Evolutionary conservation across 2,888 invertebrate species (phyloP), one percentile per base, ranked within the genome.

Genomic region (Scotopteryx bipunctaria): DNA sequence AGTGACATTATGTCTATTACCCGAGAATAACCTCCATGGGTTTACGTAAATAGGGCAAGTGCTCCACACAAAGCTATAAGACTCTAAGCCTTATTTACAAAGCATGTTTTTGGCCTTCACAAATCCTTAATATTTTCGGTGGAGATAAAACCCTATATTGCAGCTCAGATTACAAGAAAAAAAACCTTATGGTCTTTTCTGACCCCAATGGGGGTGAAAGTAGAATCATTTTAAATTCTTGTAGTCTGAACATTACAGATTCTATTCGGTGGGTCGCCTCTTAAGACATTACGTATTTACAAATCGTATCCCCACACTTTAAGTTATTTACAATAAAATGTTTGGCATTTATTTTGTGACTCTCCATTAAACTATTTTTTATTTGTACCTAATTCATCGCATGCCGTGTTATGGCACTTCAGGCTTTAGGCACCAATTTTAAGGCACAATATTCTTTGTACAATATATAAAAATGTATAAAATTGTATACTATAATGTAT

Each of bases 301-400:
- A 64, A 57, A 69, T 71, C 73, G 78, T 77, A 76, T 71, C 73
- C 71, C 71, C 70, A 72, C 69, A 61, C 16, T 27, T 66, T 76
- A 76, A 64, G 70, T 66, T 77, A 74, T 82, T 67, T 70, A 73
- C 64, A 71, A 70, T 82, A 76, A 67, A 81, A 77, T 78, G 88
- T 89, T 89, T 89, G 89, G 88, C 86, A 88, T 90, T 77, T 83
- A 76, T 81, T 87, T 89, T 90, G 89, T 90, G 89, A 89, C 89
- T 87, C 76, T 71, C 71, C 78, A 81, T 82, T 80, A 76, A 59
- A 73, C 80, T 83, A 84, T 74, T 81, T n/a, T 14, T 33, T 29
- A 36, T 50, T 84, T 85, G 84, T 84, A 85, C 86, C 81, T 78
- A 76, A 52, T 57, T 47, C 61, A 74, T 62, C 69, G 57, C 65